Evolutionary conservation across 2,113 vertebrate genomes (phyloP).

Genomic region (Zosterops japonicus): DNA sequence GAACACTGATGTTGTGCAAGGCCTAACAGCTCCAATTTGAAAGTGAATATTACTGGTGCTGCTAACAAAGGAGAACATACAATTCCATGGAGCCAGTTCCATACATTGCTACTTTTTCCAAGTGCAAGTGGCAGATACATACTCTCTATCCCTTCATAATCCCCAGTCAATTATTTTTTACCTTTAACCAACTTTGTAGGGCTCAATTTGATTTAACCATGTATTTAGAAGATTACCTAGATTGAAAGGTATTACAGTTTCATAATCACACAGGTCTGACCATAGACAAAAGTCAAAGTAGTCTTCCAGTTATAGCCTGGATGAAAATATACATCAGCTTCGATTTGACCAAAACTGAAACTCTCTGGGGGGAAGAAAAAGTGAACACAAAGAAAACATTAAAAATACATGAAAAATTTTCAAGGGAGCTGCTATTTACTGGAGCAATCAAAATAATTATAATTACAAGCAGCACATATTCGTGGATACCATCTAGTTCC

Average conservation of each 20-base stretch:
- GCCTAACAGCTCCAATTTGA: neutral
- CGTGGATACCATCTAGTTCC: neutral
- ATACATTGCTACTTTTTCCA: neutral
- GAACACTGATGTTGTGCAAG: neutral
- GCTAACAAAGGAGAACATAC: neutral
- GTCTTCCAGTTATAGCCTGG: neutral
- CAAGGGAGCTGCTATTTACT: neutral
- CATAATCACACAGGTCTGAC: neutral
- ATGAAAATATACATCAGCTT: neutral
- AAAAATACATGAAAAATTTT: neutral
- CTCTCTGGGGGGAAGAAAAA: rapidly evolving
- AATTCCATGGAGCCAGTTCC: neutral
- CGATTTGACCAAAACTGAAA: neutral
- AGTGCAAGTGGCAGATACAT: neutral
- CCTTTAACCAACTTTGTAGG: neutral
- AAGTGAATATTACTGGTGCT: neutral
- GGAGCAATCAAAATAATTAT: neutral
- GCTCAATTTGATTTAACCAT: neutral
- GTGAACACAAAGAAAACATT: neutral
- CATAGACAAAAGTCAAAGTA: neutral
- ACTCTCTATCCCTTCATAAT: neutral
- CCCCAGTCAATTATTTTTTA: neutral
- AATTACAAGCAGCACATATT: neutral
- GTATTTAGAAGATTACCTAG: neutral
- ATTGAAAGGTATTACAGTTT: neutral